Base-by-base conservation (phyloP, 2,797 vertebrate genomes). In the Cyclopterus lumpus region DNA sequence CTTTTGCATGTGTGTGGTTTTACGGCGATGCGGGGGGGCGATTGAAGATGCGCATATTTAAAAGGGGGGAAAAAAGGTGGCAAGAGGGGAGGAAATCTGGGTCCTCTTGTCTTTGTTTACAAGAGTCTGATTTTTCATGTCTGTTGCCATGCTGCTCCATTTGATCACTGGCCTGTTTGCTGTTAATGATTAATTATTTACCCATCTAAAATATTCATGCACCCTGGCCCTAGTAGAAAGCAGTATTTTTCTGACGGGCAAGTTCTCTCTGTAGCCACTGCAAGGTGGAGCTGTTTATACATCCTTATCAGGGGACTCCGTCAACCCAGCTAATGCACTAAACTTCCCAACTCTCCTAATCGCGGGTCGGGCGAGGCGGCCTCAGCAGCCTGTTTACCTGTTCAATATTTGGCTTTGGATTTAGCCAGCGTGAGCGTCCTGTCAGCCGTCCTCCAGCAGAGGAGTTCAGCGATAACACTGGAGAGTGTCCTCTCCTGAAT, bases 171-270 rank as follows among this genome's bases (percentile, higher is more conserved):
- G 89, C 91, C 92, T 93, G 91, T 94, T 94, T 88, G 89, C 82
- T 84, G 87, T 94, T 93, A 92, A 95, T 94, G 94, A 94, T 95
- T 93, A 92, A 95, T 93, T 94, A 95, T 95, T 95, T 93, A 93
- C 91, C 83, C 86, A 42, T 88, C 77, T 95, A 80, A 93, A 95
- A 95, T 94, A 94, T 94, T 94, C 71, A 94, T 93, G 75, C 81
- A 77, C 44, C 84, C 81, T 65, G 75, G 83, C 89, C 88, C 84
- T 77, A 32, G 85, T 84, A 81, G 84, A 87, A 90, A 79, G 75
- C 84, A 68, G 80, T 48, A 74, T 22, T 85, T 80, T 92, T 90
- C 84, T 26, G 68, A 82, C 85, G 83, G 91, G 86, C 83, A 84
- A 81, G 66, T 84, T 83, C 81, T 84, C 83, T 85, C 81, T 85